These are phyloP conservation scores for Bilobella aurantiaca DNA, from an alignment of 1,140 invertebrate genomes.

Conservation along the genomic window DNA sequence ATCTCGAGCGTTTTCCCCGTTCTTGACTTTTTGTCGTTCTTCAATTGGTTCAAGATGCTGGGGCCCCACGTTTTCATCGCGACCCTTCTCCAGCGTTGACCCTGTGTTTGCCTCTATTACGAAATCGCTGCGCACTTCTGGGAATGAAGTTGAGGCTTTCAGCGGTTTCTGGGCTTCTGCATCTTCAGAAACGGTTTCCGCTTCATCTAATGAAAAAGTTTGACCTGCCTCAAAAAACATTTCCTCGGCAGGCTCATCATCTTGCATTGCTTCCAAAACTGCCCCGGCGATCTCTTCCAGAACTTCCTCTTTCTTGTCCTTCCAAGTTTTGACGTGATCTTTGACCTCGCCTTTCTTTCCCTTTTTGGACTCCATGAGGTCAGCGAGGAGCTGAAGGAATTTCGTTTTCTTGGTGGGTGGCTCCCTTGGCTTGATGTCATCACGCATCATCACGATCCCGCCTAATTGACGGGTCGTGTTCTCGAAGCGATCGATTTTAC, in stretches of 20 bases:
- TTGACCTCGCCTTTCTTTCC: neutral
- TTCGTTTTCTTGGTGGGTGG: neutral
- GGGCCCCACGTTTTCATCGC: too few species aligned
- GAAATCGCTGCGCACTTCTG: neutral
- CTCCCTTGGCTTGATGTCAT: conserved; percentile 7
- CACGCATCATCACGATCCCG: conserved; percentile 29
- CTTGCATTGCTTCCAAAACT: conserved; percentile 7
- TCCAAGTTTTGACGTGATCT: neutral
- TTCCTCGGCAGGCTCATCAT: neutral
- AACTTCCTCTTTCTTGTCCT: neutral
- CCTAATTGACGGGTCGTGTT: conserved; percentile 29
- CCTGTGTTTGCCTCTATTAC: neutral
- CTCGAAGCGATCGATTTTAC: conserved; percentile 32
- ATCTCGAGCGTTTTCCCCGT: neutral
- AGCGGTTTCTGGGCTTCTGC: neutral
- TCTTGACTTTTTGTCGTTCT: neutral
- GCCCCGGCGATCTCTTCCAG: conserved; percentile 4
- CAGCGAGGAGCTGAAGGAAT: neutral
- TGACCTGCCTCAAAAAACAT: neutral
- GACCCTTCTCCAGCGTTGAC: neutral
- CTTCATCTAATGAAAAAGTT: conserved; percentile 10
- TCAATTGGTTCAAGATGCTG: neutral
- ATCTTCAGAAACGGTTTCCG: neutral
- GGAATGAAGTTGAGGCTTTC: neutral
- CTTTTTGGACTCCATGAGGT: neutral